These are phyloP conservation scores for Rhysida immarginata DNA, from an alignment of 1,140 invertebrate species.

Conservation along the genomic window DNA sequence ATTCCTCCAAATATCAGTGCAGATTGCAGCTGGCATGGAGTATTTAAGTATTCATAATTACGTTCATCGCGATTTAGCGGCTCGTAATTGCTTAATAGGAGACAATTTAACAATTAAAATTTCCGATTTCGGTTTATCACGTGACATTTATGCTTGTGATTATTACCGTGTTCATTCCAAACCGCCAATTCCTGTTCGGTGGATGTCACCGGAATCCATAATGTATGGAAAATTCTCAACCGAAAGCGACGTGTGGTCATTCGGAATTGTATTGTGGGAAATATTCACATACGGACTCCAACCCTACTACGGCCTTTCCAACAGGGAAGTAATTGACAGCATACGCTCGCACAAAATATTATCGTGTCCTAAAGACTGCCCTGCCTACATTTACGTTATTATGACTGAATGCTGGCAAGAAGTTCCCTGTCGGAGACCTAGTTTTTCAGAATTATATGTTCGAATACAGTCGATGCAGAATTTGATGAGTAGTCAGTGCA, in stretches of 20 bases:
- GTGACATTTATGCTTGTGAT: conserved; percentile 76
- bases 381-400: conserved; percentile 70
- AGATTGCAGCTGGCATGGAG: conserved; percentile 93
- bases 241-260: conserved; percentile 96
- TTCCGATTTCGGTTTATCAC: conserved; percentile 86
- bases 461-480: conserved; percentile 49
- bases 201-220: conserved; percentile 95
- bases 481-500: background rate
- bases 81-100: conserved; percentile 88
- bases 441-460: conserved; percentile 66
- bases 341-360: conserved; percentile 84
- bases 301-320: conserved; percentile 86
- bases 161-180: conserved; percentile 40
- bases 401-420: conserved; percentile 99
- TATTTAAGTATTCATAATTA: conserved; percentile 88
- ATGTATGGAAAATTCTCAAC: conserved; percentile 91
- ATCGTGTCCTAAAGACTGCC: conserved; percentile 80
- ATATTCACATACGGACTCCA: conserved; percentile 87
- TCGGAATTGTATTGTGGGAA: conserved; percentile 94
- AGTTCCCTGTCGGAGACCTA: conserved; percentile 68
- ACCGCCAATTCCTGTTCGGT: conserved; percentile 39
- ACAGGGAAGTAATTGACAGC: conserved; percentile 95
- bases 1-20: conserved; percentile 66
- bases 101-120: conserved; percentile 88
- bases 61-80: conserved; percentile 90